These are phyloP conservation scores for Masnerella sp. DNA, from an alignment of 2,888 invertebrate species.

Conservation along the genomic window DNA sequence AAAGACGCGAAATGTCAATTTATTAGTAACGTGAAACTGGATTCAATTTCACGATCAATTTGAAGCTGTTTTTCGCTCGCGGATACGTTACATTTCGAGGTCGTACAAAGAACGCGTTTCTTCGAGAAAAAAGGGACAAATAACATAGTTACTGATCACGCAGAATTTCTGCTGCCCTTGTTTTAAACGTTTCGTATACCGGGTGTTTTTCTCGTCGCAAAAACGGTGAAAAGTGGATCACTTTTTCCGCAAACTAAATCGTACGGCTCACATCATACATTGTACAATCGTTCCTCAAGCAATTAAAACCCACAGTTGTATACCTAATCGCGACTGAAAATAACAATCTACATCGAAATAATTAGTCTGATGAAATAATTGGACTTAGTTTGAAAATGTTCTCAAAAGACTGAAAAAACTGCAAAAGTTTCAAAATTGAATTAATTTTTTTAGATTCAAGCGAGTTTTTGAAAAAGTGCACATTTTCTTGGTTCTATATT, in stretches of 20 bases:
- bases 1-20: not conserved
- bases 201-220: constrained; percentile 2
- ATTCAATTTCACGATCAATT: constrained; percentile 21
- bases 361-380: too few species aligned
- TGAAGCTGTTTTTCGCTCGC: constrained; percentile 22
- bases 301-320: too few species aligned
- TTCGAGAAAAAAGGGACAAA: constrained; percentile 30
- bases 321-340: too few species aligned
- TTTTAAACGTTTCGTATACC: constrained; percentile 23
- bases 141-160: constrained; percentile 16
- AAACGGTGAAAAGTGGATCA: constrained; percentile 9
- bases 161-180: constrained; percentile 28
- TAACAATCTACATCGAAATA: too few species aligned
- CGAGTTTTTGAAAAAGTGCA: too few species aligned
- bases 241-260: constrained; percentile 6
- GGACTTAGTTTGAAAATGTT: too few species aligned
- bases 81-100: constrained; percentile 33
- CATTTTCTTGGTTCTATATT: too few species aligned
- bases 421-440: too few species aligned
- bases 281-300: not conserved
- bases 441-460: too few species aligned
- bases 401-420: too few species aligned
- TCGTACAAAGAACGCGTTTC: constrained; percentile 20
- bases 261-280: not conserved
- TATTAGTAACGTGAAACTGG: constrained; percentile 16